Percentiles rank a stretch among this genome's conserved stretches.
These are phyloP conservation scores for Glareola pratincola DNA, from an alignment of 2,113 vertebrate genomes.

Conservation along the genomic window DNA sequence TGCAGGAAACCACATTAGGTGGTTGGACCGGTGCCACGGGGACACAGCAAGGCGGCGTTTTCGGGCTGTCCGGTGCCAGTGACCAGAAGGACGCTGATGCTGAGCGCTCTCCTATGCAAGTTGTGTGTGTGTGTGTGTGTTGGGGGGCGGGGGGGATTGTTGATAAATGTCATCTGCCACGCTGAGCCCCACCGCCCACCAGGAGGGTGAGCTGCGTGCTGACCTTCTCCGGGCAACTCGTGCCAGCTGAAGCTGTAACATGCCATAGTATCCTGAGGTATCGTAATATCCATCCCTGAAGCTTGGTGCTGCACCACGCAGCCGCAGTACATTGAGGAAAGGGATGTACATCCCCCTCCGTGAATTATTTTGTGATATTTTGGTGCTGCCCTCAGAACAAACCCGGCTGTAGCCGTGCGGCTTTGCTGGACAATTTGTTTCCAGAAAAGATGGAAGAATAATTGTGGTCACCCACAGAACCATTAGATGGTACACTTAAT, in stretches of 20 bases:
- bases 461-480: conserved; percentile 60
- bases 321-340: neutral
- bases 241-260: neutral
- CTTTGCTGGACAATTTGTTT: conserved; percentile 31
- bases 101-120: neutral
- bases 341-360: neutral
- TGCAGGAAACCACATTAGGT: neutral
- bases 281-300: neutral
- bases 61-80: rapidly evolving
- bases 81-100: neutral
- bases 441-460: neutral
- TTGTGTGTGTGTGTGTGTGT: neutral
- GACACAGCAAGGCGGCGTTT: rapidly evolving
- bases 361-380: neutral
- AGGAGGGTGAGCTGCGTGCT: rapidly evolving
- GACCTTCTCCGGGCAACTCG: neutral
- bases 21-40: rapidly evolving
- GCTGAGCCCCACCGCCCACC: neutral
- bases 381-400: neutral
- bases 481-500: neutral
- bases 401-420: neutral
- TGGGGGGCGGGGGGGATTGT: rapidly evolving
- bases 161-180: neutral
- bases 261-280: no score
- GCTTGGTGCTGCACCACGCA: neutral